Conservation (phyloP, 2,888 invertebrate species). For the Lycocerus yunnanus region DNA sequence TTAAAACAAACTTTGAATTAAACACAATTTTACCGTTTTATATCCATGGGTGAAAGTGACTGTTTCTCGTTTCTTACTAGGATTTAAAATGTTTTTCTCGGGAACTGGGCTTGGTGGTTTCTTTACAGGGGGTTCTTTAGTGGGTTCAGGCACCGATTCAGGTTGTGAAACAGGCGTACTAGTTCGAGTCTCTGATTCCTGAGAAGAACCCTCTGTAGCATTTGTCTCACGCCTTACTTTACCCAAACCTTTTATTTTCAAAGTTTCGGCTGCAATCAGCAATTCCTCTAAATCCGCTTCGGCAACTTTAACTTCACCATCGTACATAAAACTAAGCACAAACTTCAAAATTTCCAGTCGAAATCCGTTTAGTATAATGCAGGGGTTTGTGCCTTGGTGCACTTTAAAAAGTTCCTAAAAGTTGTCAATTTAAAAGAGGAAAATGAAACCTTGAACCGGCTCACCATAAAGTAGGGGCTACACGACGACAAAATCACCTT, state of each 20-base stretch:
- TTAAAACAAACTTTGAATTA: neutral
- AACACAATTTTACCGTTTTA: neutral
- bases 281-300: constrained; percentile 55
- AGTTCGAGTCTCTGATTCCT: neutral
- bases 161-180: neutral
- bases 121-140: neutral
- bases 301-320: constrained; percentile 58
- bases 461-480: constrained; percentile 57
- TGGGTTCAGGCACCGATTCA: neutral
- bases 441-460: constrained; percentile 12
- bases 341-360: constrained; percentile 53
- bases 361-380: constrained; percentile 56
- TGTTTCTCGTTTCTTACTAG: constrained; percentile 19
- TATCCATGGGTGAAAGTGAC: constrained; percentile 13
- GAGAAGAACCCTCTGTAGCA: neutral
- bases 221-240: constrained; percentile 33
- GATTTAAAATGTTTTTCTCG: neutral
- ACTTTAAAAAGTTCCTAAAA: constrained; percentile 54
- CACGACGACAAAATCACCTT: constrained; percentile 59
- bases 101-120: neutral
- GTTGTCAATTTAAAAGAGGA: neutral
- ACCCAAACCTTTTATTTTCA: constrained; percentile 58
- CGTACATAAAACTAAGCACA: constrained; percentile 58
- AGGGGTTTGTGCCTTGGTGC: constrained; percentile 53
- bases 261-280: constrained; percentile 54